These are phyloP conservation scores for Globia sparganii DNA, from an alignment of 2,888 invertebrate species.

Conservation along the genomic window DNA sequence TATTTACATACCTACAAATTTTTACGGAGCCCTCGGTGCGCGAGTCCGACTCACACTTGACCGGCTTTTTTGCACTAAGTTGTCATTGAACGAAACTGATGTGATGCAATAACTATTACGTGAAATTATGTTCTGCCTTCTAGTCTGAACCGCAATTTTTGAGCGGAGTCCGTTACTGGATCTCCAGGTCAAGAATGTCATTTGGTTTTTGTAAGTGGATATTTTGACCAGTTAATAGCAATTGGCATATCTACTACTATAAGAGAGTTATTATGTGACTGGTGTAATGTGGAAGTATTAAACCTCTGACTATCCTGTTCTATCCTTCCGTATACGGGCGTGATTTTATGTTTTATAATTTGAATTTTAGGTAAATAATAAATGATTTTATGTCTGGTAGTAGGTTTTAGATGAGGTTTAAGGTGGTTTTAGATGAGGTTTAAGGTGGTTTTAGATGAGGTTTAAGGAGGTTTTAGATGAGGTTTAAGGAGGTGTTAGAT, in stretches of 20 bases:
- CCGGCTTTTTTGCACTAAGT: constrained; percentile 6
- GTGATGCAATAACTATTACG: not conserved
- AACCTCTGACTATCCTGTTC: not conserved
- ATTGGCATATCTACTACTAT: no score
- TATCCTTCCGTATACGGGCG: not conserved
- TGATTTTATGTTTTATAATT: not conserved
- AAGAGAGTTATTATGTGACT: not conserved
- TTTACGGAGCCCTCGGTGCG: no score
- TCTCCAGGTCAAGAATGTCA: not conserved
- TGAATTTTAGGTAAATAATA: not conserved
- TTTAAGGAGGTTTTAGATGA: no score
- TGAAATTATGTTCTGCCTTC: not conserved
- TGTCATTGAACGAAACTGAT: constrained; percentile 10
- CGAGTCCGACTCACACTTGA: no score
- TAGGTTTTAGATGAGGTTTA: no score
- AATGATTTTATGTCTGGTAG: no score
- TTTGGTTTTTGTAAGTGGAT: not conserved
- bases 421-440: no score
- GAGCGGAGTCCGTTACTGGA: no score
- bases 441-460: no score
- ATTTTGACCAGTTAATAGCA: no score
- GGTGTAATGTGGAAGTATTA: not conserved
- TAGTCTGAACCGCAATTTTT: not conserved
- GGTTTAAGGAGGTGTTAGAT: no score
- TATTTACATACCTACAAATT: no score